Conservation (phyloP, 2,113 vertebrate genomes). For the Oncorhynchus gorbuscha region DNA sequence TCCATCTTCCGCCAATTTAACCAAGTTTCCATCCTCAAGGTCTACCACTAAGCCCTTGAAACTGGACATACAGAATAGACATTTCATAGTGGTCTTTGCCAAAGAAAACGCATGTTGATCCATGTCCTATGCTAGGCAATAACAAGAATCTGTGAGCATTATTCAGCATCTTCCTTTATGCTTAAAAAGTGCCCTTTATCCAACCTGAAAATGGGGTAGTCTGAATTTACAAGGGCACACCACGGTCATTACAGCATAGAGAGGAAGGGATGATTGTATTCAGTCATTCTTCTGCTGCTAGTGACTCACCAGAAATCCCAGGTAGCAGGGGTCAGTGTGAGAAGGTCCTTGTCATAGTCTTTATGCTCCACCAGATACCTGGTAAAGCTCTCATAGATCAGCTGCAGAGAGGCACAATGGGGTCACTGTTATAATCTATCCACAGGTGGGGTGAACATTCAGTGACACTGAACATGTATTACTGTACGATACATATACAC, state of each 20-base stretch:
- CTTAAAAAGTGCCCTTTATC: too few relatives aligned
- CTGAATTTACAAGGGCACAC: too few relatives aligned
- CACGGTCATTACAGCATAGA: too few relatives aligned
- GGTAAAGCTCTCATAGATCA: slow-evolving; percentile 94
- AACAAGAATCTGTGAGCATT: too few relatives aligned
- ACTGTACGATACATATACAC: too few relatives aligned
- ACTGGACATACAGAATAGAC: slow-evolving; percentile 66
- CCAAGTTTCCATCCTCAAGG: slow-evolving; percentile 89
- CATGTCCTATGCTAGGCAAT: too few relatives aligned
- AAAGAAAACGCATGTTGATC: too few relatives aligned
- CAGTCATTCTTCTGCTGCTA: not conserved
- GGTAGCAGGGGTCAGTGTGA: slow-evolving; percentile 80
- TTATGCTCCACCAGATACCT: slow-evolving; percentile 87
- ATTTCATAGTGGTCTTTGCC: too few relatives aligned
- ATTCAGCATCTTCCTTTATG: too few relatives aligned
- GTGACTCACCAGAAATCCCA: slow-evolving; percentile 93
- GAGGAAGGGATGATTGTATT: too few relatives aligned
- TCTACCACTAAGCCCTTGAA: slow-evolving; percentile 92
- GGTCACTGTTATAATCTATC: not conserved
- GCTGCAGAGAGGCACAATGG: slow-evolving; percentile 66
- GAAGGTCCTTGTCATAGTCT: slow-evolving; percentile 85
- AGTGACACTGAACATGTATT: not conserved
- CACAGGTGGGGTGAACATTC: not conserved
- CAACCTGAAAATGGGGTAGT: too few relatives aligned
- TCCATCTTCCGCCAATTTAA: slow-evolving; percentile 91